phyloP scores from a whole-genome alignment of 2,113 vertebrate species.

The Steatornis caripensis region DNA sequence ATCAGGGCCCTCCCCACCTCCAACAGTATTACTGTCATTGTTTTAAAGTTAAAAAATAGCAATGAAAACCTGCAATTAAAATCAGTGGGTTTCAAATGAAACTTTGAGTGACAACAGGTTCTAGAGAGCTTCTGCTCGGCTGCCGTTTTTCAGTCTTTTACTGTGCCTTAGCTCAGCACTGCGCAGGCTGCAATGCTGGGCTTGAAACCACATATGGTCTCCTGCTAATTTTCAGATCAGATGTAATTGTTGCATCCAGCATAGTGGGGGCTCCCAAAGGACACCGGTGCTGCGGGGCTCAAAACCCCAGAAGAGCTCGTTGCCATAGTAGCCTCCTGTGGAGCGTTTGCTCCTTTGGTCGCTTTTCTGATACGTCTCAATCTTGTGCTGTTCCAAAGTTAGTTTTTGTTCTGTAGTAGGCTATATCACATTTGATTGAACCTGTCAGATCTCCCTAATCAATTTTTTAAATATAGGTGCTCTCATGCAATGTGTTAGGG shows the following conservation, averaged over 20 bases:
- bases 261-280: background rate
- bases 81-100: background rate
- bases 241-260: background rate
- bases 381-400: background rate
- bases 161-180: background rate
- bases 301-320: background rate
- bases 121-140: background rate
- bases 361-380: background rate
- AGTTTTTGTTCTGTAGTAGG: background rate
- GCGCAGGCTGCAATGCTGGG: background rate
- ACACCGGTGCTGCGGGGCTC: background rate
- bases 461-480: background rate
- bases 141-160: background rate
- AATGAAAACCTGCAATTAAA: background rate
- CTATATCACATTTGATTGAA: background rate
- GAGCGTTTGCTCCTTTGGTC: background rate
- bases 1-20: background rate
- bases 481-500: background rate
- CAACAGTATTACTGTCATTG: background rate
- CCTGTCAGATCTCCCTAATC: background rate
- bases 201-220: rapidly evolving
- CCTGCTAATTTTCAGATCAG: background rate
- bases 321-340: background rate
- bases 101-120: background rate
- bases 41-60: background rate